Base-by-base conservation (phyloP, 2,888 invertebrate genomes). In the Oxystoma pomonae region DNA sequence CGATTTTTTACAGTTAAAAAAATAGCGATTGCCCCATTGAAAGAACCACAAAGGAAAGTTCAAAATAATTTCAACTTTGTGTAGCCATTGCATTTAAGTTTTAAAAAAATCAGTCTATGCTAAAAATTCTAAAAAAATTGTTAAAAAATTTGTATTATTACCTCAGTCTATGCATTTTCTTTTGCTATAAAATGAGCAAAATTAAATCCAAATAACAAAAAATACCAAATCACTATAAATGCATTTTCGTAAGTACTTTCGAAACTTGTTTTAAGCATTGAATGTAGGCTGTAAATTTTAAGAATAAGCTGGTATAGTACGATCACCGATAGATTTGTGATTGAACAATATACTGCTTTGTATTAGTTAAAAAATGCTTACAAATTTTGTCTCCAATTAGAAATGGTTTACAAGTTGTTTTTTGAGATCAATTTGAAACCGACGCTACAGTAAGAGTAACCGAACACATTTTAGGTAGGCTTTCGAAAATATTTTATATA, bases 41-140 rank as follows among this genome's bases (percentile, higher is more conserved):
- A 55, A 20, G n/a, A 58, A 58, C 16, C 20, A 21, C 49, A 35
- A 58, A 17, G 50, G 18, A 22, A 57, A 16, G 58, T 12, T n/a
- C 22, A 57, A 57, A 19, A 20, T 35, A 35, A 16, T 20, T 57
- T 57, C 16, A 53, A 19, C n/a, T 53, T 5, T 53, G 7, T 53
- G n/a, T 9, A 17, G 19, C n/a, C 53, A 53, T 53, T 53, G 53
- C 53, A 53, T 53, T 53, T 53, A 53, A 53, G 5, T 50, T 50
- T 68, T 70, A 69, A 71, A 70, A 68, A 75, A 74, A 74, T 77
- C 77, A 77, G 77, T 77, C 77, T 70, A 73, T 67, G 70, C 68
- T 73, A 70, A 73, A 74, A 70, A 61, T 19, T 7, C 18, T 57
- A 57, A 61, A 61, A 61, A 12, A 58, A 63, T 56, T 20, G 19